Base-by-base conservation (phyloP, 2,113 vertebrate genomes). In the Crotophaga sulcirostris region DNA sequence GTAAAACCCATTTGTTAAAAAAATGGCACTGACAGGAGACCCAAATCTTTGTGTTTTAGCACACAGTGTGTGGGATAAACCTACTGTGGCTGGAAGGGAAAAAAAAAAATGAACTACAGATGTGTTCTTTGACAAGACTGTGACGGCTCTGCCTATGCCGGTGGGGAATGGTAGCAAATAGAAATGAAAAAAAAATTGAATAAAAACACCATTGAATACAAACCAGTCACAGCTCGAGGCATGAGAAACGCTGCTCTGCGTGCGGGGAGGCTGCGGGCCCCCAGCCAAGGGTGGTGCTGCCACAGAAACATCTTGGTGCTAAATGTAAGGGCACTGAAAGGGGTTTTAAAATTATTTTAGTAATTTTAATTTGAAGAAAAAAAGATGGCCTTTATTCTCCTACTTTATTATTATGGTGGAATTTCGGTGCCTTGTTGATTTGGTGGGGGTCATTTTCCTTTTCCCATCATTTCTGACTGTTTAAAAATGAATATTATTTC, bases 231-330 rank as follows among this genome's bases (percentile, higher is more conserved):
- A 3, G 54, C 77, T 34, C 54, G 13, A n/a, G 26, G 34, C 2
- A 6, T 54, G 52, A 63, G 51, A 42, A 64, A 45, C 66, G 29
- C n/a, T 7, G 16, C 51, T 58, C 26, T 70, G 62, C 3, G 2
- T 38, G 28, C 1, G 2, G 47, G 10, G 6, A 0, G 9, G 47
- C 16, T 7, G 29, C 1, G 2, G 72, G 21, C 10, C 42, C 36
- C 33, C 3, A 2, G 55, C 69, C 45, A 42, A 56, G 36, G 76
- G 51, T 42, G 18, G 20, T 0, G 14, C 56, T 25, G 49, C 36
- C 1, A 0, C 28, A 29, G 81, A 9, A 34, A 38, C 68, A 6
- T 2, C 54, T 9, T 24, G 0, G 0, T n/a, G 52, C 28, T 51
- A 19, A 44, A 18, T 15, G 19, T n/a, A 15, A 9, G 3, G 45